Percentiles rank a stretch among this genome's conserved stretches.
Conservation (phyloP, 2,797 vertebrate genomes). For the Danio jaintianensis region DNA sequence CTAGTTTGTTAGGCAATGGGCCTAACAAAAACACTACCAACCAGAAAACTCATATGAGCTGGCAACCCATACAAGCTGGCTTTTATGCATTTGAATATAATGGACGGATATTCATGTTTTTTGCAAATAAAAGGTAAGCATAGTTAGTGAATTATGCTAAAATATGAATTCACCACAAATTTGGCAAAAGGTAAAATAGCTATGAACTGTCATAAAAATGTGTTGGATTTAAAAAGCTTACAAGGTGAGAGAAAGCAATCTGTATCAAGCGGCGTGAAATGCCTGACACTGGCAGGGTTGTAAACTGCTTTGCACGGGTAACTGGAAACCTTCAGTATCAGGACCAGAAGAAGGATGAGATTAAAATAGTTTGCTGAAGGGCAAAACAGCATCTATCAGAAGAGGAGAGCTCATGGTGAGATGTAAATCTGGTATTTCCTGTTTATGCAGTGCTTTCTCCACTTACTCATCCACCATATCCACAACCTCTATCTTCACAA, state of each 20-base stretch:
- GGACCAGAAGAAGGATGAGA: neutral
- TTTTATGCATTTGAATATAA: too few species aligned
- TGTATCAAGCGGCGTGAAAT: neutral
- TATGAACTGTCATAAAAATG: neutral
- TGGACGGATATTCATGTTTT: too few species aligned
- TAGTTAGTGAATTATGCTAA: too few species aligned
- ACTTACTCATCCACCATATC: neutral
- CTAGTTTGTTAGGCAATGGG: too few species aligned
- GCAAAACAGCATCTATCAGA: neutral
- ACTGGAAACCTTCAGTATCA: neutral
- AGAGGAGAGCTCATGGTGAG: neutral
- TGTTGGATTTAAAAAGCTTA: neutral
- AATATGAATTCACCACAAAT: neutral
- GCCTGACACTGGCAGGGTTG: neutral
- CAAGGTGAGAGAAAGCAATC: neutral
- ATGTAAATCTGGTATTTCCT: conserved; percentile 2
- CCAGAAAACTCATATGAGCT: too few species aligned
- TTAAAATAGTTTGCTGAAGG: neutral
- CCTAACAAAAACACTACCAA: too few species aligned
- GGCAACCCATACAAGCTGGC: too few species aligned
- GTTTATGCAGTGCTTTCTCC: neutral
- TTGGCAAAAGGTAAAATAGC: neutral
- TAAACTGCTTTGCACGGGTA: neutral
- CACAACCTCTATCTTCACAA: conserved; percentile 3
- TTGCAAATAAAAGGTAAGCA: too few species aligned